Conservation (phyloP, 2,113 vertebrate species). For the Pelobates fuscus region DNA sequence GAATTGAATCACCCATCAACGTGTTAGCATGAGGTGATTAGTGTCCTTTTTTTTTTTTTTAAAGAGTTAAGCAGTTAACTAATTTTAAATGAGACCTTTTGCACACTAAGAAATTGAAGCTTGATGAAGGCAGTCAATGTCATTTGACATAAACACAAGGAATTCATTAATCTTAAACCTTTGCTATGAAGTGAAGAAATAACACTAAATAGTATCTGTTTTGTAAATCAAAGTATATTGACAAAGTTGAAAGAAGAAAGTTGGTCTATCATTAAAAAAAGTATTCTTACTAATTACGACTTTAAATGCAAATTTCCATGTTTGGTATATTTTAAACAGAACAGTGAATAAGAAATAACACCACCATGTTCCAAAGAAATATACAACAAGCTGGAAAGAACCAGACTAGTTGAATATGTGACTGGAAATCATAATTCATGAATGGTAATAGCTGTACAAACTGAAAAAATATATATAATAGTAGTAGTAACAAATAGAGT, state of each 20-base stretch:
- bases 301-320: no score
- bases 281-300: no score
- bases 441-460: no score
- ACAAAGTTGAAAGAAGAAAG: not conserved
- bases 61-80: constrained; percentile 15
- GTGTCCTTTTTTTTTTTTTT: constrained; percentile 41
- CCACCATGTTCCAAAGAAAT: no score
- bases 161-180: constrained; percentile 32
- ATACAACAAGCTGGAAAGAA: no score
- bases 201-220: not conserved
- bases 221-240: constrained; percentile 13
- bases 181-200: not conserved
- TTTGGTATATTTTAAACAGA: no score
- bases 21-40: constrained; percentile 50
- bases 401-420: no score
- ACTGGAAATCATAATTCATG: no score
- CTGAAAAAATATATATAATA: no score
- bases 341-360: no score
- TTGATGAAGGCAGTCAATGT: constrained; percentile 26
- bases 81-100: constrained; percentile 27
- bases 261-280: no score
- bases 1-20: constrained; percentile 48
- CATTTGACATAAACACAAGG: constrained; percentile 35
- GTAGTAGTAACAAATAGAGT: no score
- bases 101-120: constrained; percentile 45